Evolutionary conservation across 64 coral and sea anemone genomes (phyloP).

Genomic region (Montipora cactus): DNA sequence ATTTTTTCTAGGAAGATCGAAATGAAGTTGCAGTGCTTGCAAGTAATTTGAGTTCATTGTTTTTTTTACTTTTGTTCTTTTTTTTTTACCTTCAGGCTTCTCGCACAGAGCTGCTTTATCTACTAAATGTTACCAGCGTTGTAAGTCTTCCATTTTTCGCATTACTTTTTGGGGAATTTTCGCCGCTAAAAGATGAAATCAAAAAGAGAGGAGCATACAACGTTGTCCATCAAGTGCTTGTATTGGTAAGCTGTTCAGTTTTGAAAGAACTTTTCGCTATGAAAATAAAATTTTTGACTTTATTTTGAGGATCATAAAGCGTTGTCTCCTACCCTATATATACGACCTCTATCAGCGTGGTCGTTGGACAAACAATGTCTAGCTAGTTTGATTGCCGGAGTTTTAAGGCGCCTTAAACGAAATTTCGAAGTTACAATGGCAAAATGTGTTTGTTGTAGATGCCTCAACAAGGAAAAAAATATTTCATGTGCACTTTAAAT

Average conservation of each 20-base stretch:
- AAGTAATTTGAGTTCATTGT: neutral
- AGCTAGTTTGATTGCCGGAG: neutral
- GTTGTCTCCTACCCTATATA: too few relatives aligned
- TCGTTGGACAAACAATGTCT: neutral
- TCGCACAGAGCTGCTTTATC: constrained; percentile 28
- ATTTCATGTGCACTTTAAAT: too few relatives aligned
- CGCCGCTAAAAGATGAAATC: neutral
- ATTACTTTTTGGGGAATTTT: constrained; percentile 19
- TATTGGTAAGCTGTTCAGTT: constrained; percentile 26
- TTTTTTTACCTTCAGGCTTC: constrained; percentile 4
- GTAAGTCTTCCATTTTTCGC: constrained; percentile 41
- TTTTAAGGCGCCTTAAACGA: neutral
- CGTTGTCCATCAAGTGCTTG: neutral
- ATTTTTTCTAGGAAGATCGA: too few relatives aligned
- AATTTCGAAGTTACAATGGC: too few relatives aligned
- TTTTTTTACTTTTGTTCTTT: neutral
- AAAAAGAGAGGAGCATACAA: neutral
- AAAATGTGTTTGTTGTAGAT: too few relatives aligned
- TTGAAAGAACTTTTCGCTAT: too few relatives aligned
- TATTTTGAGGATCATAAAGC: too few relatives aligned
- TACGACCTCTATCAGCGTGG: too few relatives aligned
- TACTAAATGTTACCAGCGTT: constrained; percentile 33
- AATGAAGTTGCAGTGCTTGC: too few relatives aligned
- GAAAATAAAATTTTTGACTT: too few relatives aligned
- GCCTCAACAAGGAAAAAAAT: too few relatives aligned